A percentile compares a stretch with the other conserved stretches of the same genome.
These are phyloP conservation scores for Apogon talboti DNA, from an alignment of 2,797 vertebrate genomes.

Conservation along the genomic window DNA sequence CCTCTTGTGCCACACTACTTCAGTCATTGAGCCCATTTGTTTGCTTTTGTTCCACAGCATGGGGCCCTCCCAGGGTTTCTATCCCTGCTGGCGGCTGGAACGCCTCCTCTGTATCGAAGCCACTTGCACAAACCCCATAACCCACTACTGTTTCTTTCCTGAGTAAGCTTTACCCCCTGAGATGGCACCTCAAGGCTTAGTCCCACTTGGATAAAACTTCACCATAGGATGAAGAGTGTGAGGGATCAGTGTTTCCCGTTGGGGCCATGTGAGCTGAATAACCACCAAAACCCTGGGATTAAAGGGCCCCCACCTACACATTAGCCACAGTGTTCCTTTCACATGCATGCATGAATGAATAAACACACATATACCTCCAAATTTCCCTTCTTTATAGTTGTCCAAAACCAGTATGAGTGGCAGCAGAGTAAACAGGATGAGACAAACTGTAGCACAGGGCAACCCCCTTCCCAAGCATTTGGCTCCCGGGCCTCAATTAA, in stretches of 20 bases:
- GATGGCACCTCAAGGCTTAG: conserved; percentile 36
- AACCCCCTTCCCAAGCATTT: conserved; percentile 52
- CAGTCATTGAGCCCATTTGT: conserved; percentile 70
- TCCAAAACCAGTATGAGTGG: conserved; percentile 50
- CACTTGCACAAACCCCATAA: conserved; percentile 53
- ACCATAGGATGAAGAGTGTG: conserved; percentile 20
- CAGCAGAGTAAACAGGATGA: conserved; percentile 72
- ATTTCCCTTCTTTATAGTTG: conserved; percentile 51
- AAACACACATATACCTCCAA: conserved; percentile 47
- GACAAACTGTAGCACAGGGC: conserved; percentile 58
- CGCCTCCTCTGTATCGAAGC: conserved; percentile 58
- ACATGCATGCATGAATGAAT: conserved; percentile 52
- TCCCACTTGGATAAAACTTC: conserved; percentile 44
- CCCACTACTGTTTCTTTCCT: conserved; percentile 43
- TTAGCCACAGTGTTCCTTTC: conserved; percentile 54
- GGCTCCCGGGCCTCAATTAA: conserved; percentile 56
- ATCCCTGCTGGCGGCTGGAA: conserved; percentile 52
- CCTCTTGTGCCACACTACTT: conserved; percentile 64
- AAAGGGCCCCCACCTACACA: conserved; percentile 55
- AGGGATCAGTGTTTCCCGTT: conserved; percentile 10
- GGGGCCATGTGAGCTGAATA: conserved; percentile 41
- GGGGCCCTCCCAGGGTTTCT: conserved; percentile 72
- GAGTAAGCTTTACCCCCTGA: conserved; percentile 20
- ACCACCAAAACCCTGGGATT: conserved; percentile 48
- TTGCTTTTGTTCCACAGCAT: conserved; percentile 78